A percentile compares a stretch with the other conserved stretches of the same genome.
Evolutionary conservation across 2,888 invertebrate species (phyloP).

Genomic region (Limnephilus auricula): DNA sequence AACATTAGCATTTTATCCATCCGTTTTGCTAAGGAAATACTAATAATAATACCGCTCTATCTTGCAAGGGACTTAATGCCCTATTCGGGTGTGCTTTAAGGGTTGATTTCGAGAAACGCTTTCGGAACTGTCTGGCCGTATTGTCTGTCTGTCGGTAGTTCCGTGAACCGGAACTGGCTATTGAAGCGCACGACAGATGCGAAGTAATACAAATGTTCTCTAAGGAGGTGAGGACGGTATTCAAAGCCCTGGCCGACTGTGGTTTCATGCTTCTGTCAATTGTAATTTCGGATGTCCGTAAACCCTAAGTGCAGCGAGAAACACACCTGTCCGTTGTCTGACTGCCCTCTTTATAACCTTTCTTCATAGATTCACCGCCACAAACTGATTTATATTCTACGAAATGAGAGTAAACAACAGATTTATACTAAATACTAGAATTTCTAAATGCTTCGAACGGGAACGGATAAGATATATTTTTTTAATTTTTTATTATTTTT

Average conservation of each 20-base stretch:
- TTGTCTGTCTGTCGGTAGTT: slow-evolving; percentile 47
- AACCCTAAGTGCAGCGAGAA: slow-evolving; percentile 25
- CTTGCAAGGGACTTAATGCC: neutral
- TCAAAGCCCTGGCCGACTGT: slow-evolving; percentile 25
- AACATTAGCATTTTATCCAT: neutral
- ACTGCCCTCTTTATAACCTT: neutral
- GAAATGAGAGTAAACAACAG: too few species aligned
- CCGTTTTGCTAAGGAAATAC: slow-evolving; percentile 26
- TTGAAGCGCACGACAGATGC: slow-evolving; percentile 66
- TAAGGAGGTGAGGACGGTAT: slow-evolving; percentile 42
- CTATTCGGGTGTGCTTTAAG: neutral
- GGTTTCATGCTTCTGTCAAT: slow-evolving; percentile 25
- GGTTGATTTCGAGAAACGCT: slow-evolving; percentile 5
- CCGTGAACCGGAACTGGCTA: slow-evolving; percentile 65
- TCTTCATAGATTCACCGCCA: neutral
- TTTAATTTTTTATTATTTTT: too few species aligned
- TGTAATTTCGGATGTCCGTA: slow-evolving; percentile 19
- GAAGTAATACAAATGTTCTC: slow-evolving; percentile 46
- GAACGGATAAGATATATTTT: neutral
- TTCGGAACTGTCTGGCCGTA: slow-evolving; percentile 6
- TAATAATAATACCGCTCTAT: neutral
- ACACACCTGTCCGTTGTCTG: slow-evolving; percentile 12
- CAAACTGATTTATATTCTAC: neutral
- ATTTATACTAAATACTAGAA: neutral
- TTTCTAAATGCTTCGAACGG: neutral